A percentile compares a stretch with the other conserved stretches of the same genome.
Conservation (phyloP, 2,113 vertebrate genomes). For the Barbus barbus region DNA sequence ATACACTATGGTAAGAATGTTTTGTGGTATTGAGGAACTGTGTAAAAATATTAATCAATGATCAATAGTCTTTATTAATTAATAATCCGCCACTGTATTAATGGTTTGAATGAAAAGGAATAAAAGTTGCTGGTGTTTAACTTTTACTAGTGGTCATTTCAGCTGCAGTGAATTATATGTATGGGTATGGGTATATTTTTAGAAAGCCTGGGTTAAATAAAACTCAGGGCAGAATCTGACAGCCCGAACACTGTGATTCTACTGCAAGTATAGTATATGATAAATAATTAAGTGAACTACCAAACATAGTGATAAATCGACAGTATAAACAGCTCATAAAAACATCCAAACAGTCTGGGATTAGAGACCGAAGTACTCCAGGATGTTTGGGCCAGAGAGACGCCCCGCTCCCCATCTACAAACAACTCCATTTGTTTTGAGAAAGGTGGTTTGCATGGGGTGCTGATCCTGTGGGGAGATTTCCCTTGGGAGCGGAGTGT, state of each 20-base stretch:
- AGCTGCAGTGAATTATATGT: neutral
- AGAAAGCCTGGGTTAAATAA: neutral
- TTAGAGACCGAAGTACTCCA: slow-evolving; percentile 28
- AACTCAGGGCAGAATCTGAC: slow-evolving; percentile 41
- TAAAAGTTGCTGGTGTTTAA: neutral
- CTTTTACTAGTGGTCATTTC: neutral
- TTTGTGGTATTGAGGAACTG: neutral
- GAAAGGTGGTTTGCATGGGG: slow-evolving; percentile 41
- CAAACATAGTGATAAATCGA: slow-evolving; percentile 45
- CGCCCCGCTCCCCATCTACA: slow-evolving; percentile 3
- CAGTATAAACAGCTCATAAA: slow-evolving; percentile 53
- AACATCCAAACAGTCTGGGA: slow-evolving; percentile 52
- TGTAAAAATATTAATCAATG: neutral
- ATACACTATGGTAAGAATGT: neutral
- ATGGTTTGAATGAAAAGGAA: neutral
- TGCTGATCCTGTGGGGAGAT: slow-evolving; percentile 31
- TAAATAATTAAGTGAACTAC: slow-evolving; percentile 50
- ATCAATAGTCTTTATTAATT: neutral
- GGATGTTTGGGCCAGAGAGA: slow-evolving; percentile 31
- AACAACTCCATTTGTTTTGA: slow-evolving; percentile 39
- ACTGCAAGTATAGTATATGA: slow-evolving; percentile 42
- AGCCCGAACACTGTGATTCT: slow-evolving; percentile 2
- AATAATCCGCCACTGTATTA: neutral
- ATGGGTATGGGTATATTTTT: neutral
- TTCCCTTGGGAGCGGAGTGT: neutral